Percentiles rank a stretch among this genome's conserved stretches.
These are phyloP conservation scores for Plagodis dolabraria DNA, from an alignment of 2,888 invertebrate species.

Conservation along the genomic window DNA sequence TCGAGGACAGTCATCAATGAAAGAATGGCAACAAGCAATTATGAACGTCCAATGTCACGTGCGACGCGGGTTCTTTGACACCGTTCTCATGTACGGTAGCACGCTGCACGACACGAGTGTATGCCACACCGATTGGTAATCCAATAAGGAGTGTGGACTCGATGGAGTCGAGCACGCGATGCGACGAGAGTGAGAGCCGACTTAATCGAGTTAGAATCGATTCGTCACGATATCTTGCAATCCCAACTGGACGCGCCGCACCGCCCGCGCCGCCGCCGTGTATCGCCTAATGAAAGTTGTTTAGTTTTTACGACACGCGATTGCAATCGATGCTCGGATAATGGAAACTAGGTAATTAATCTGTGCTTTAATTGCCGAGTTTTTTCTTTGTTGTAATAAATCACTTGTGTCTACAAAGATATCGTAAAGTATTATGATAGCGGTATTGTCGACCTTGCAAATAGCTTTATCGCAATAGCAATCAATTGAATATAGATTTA, in stretches of 20 bases:
- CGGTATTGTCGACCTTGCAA: too few species aligned
- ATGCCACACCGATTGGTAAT: slow-evolving; percentile 31
- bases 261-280: slow-evolving; percentile 5
- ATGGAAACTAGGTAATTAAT: not conserved
- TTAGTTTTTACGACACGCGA: slow-evolving; percentile 27
- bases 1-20: slow-evolving; percentile 14
- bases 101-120: slow-evolving; percentile 1
- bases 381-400: too few species aligned
- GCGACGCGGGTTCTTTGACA: slow-evolving; percentile 45
- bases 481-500: too few species aligned
- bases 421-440: too few species aligned
- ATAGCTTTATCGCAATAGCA: too few species aligned
- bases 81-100: slow-evolving; percentile 15
- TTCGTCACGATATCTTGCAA: slow-evolving; percentile 55
- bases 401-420: too few species aligned
- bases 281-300: slow-evolving; percentile 35
- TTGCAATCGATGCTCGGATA: slow-evolving; percentile 13
- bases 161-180: slow-evolving; percentile 33
- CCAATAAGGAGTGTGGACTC: slow-evolving; percentile 40
- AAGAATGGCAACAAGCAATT: slow-evolving; percentile 25
- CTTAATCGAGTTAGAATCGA: slow-evolving; percentile 67
- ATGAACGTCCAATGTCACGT: slow-evolving; percentile 42
- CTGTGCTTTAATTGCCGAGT: not conserved
- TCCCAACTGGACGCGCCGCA: slow-evolving; percentile 4
- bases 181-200: slow-evolving; percentile 42